Evolutionary conservation across 1,140 invertebrate genomes (phyloP).

Genomic region (Formica exsecta): DNA sequence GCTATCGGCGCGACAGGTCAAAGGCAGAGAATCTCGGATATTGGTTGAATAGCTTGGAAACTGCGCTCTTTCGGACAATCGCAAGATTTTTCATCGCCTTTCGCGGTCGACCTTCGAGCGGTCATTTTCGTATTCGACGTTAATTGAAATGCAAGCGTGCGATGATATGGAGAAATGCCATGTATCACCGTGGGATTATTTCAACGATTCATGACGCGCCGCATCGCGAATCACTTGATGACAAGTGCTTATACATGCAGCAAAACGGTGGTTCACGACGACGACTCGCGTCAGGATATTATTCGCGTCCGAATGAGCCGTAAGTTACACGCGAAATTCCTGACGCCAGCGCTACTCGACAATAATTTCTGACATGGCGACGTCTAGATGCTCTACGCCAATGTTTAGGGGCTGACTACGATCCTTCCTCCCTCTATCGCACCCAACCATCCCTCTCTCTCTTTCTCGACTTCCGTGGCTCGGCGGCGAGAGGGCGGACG

Average conservation of each 20-base stretch:
- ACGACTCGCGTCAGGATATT: background rate
- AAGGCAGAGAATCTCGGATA: constrained; percentile 11
- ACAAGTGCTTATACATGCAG: background rate
- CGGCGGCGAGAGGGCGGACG: constrained; percentile 69
- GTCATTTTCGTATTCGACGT: constrained; percentile 34
- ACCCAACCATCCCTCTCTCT: background rate
- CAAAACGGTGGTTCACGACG: background rate
- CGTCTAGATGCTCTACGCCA: constrained; percentile 62
- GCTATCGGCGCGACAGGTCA: constrained; percentile 24
- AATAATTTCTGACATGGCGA: constrained; percentile 61
- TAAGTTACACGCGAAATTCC: constrained; percentile 8
- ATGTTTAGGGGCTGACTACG: constrained; percentile 61
- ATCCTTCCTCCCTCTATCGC: constrained; percentile 45
- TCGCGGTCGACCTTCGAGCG: background rate
- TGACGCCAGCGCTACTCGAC: constrained; percentile 4
- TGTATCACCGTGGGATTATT: background rate
- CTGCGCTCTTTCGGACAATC: constrained; percentile 29
- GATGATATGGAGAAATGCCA: constrained; percentile 14
- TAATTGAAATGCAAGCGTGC: constrained; percentile 57
- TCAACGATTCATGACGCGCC: background rate
- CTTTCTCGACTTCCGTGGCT: constrained; percentile 30
- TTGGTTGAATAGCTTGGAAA: constrained; percentile 44
- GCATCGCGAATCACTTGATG: background rate
- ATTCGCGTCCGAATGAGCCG: constrained; percentile 22
- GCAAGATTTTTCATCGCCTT: constrained; percentile 52